These are phyloP conservation scores for Papilio aristodemus DNA, from an alignment of 1,140 invertebrate genomes.

Conservation along the genomic window DNA sequence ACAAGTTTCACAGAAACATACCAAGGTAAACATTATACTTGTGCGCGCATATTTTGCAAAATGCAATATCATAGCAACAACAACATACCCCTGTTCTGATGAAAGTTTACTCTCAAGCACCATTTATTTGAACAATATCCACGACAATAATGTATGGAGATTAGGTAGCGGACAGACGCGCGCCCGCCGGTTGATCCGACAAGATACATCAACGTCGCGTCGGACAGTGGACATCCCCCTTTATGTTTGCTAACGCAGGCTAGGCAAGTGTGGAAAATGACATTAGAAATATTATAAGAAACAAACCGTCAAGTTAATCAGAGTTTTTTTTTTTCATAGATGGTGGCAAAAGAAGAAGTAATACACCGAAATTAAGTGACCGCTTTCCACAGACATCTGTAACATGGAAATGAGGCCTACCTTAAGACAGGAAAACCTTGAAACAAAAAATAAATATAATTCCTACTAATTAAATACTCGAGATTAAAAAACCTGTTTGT, in stretches of 20 bases:
- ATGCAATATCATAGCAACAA: slow-evolving; percentile 36
- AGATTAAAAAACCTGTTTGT: no score
- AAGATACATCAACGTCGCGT: slow-evolving; percentile 77
- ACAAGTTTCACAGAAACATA: not conserved
- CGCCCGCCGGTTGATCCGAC: slow-evolving; percentile 68
- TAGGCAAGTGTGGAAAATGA: slow-evolving; percentile 39
- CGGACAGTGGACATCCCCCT: slow-evolving; percentile 70
- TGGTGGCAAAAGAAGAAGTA: no score
- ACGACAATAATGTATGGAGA: slow-evolving; percentile 77
- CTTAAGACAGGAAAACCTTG: no score
- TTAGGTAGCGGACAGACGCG: slow-evolving; percentile 76
- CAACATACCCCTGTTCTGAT: slow-evolving; percentile 38
- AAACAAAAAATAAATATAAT: no score
- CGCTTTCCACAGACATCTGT: no score
- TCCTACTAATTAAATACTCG: no score
- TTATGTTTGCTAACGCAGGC: slow-evolving; percentile 47
- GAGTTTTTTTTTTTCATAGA: no score
- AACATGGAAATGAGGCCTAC: no score
- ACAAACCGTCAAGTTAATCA: not conserved
- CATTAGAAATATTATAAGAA: not conserved
- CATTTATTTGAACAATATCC: slow-evolving; percentile 79
- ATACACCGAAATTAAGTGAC: no score
- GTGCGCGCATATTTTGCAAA: not conserved
- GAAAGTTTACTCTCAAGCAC: slow-evolving; percentile 71
- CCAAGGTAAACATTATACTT: slow-evolving; percentile 2